Base-by-base conservation (phyloP, 2,888 invertebrate genomes). In the Heliconius aoede region DNA sequence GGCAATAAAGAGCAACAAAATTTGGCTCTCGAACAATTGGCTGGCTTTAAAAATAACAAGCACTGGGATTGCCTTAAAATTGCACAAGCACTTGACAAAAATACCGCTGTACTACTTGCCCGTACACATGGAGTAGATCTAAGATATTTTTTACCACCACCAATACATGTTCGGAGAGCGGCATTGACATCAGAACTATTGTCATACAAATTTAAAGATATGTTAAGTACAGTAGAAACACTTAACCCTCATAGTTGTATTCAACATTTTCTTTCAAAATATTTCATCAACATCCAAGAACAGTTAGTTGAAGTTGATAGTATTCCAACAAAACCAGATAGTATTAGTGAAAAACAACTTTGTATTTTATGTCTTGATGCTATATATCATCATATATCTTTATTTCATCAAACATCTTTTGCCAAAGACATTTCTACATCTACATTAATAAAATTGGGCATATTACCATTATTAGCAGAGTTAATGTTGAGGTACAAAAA, bases 71-170 rank as follows among this genome's bases (percentile, higher is more conserved):
- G 96, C 85, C 92, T 95, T 73, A 96, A 97, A 84, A 94, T 98
- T 78, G 97, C 98, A 8, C 97, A 98, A 90, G 96, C 97, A 80
- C 95, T 97, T 82, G 97, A 98, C 91, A 95, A 96, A 67, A 94
- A 95, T 81, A 97, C 97, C 0, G 97, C 97, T 3, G 96, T 98
- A 1, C 96, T 96, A 3, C 92, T 98, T 72, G 98, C 98, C 0
- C 95, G 98, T 82, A 96, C 96, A 3, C 89, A 92, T 60, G 95
- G 96, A 61, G 96, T 95, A 4, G 97, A 98, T 89, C 89, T 95
- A 21, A 95, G 97, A 73, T 97, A 97, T 87, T 98, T 98, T 86
- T 88, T 97, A 60, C 96, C 96, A 13, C 96, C 97, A 7, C 96
- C 96, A 0, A 90, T 95, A 65, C 92, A 94, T 78, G 91, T 94